Conservation (phyloP, 2,113 vertebrate species). For the Emydocephalus ijimae region DNA sequence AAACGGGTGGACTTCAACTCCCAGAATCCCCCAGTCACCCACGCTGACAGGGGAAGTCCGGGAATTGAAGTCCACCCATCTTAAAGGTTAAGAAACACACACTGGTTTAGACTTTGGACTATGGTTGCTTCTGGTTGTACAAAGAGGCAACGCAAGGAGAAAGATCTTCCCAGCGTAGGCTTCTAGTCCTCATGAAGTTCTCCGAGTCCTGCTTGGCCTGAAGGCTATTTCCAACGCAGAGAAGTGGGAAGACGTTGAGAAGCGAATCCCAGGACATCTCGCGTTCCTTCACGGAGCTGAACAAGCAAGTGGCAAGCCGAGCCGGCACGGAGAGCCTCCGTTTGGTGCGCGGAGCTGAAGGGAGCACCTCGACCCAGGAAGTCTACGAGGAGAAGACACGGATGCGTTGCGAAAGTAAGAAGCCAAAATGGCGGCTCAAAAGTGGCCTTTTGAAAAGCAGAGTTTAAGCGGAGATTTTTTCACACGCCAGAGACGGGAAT, state of each 20-base stretch:
- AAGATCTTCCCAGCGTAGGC: background rate
- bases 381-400: constrained; percentile 72
- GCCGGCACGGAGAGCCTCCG: constrained; percentile 59
- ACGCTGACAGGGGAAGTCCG: background rate
- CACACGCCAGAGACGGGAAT: background rate
- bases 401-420: constrained; percentile 81
- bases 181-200: background rate
- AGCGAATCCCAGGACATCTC: constrained; percentile 60
- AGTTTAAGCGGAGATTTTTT: background rate
- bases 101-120: background rate
- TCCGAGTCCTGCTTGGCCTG: background rate
- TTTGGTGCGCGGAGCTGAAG: fast-evolving
- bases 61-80: background rate
- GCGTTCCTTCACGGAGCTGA: constrained; percentile 67
- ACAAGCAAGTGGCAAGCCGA: constrained; percentile 69
- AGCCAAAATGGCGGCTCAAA: fast-evolving
- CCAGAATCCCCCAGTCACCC: background rate
- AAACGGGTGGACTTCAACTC: background rate
- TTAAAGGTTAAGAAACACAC: background rate
- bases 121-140: fast-evolving
- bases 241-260: constrained; percentile 54
- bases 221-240: constrained; percentile 43
- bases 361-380: constrained; percentile 68
- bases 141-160: background rate
- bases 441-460: background rate